Conservation (phyloP, 2,797 vertebrate species). For the Cichlasoma orientale region DNA sequence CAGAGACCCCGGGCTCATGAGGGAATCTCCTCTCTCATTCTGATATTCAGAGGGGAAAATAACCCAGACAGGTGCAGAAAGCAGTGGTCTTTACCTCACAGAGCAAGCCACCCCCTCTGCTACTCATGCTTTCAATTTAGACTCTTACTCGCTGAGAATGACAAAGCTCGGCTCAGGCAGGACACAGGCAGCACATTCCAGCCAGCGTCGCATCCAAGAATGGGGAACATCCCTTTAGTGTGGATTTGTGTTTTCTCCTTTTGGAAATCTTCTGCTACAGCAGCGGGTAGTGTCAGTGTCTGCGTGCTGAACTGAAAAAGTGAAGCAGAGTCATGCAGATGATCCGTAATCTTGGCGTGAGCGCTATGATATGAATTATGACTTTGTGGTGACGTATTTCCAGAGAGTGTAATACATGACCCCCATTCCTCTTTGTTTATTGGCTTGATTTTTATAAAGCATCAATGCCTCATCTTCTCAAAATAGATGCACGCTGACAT, state of each 20-base stretch:
- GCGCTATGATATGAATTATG: slow-evolving; percentile 19
- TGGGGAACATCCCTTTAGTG: not conserved
- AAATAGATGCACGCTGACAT: slow-evolving; percentile 58
- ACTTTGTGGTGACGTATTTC: not conserved
- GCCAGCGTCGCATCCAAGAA: not conserved
- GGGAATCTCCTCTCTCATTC: slow-evolving; percentile 74
- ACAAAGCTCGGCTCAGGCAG: slow-evolving; percentile 23
- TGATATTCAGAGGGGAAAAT: slow-evolving; percentile 63
- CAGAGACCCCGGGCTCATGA: slow-evolving; percentile 59
- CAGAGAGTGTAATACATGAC: slow-evolving; percentile 17
- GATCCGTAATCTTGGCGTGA: slow-evolving; percentile 2
- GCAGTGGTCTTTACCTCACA: slow-evolving; percentile 30
- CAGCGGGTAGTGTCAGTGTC: too few species aligned
- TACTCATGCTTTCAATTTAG: slow-evolving; percentile 77
- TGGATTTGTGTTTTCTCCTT: not conserved
- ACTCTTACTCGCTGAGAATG: slow-evolving; percentile 67
- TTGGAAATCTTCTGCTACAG: not conserved
- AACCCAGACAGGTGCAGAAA: slow-evolving; percentile 77
- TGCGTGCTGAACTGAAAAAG: not conserved
- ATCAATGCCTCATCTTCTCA: slow-evolving; percentile 52
- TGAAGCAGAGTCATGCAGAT: not conserved
- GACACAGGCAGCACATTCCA: slow-evolving; percentile 29
- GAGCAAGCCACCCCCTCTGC: slow-evolving; percentile 37
- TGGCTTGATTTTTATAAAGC: slow-evolving; percentile 50
- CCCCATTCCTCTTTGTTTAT: slow-evolving; percentile 52